Percentiles rank a stretch among this genome's conserved stretches.
Conservation (phyloP, 2,888 invertebrate genomes). For the Platycheirus rosarum region DNA sequence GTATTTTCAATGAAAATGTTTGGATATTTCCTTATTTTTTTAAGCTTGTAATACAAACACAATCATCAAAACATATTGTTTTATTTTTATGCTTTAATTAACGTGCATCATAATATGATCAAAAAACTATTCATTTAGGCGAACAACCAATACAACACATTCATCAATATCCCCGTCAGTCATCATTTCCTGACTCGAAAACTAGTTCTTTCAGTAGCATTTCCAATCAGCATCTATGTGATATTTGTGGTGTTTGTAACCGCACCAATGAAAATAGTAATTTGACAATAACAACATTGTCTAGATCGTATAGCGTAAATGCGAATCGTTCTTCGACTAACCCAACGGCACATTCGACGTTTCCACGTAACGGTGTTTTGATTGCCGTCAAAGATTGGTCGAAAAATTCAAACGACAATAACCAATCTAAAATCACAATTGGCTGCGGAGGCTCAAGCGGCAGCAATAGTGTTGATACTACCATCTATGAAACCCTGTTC, state of each 20-base stretch:
- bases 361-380: slow-evolving; percentile 84
- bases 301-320: slow-evolving; percentile 77
- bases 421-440: slow-evolving; percentile 51
- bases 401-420: slow-evolving; percentile 79
- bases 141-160: slow-evolving; percentile 72
- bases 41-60: too few species aligned
- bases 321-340: slow-evolving; percentile 70
- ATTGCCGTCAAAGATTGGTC: slow-evolving; percentile 87
- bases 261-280: slow-evolving; percentile 82
- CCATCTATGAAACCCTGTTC: slow-evolving; percentile 75
- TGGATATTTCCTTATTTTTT: too few species aligned
- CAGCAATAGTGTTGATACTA: slow-evolving; percentile 22
- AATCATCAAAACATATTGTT: too few species aligned
- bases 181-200: slow-evolving; percentile 75
- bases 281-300: slow-evolving; percentile 82
- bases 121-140: slow-evolving; percentile 55
- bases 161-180: slow-evolving; percentile 75
- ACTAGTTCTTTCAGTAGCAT: slow-evolving; percentile 71
- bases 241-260: slow-evolving; percentile 82
- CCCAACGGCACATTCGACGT: slow-evolving; percentile 76
- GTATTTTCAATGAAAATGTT: too few species aligned
- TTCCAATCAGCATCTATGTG: slow-evolving; percentile 75
- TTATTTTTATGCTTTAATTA: too few species aligned
- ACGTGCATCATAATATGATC: too few species aligned
- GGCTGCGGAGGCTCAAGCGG: slow-evolving; percentile 29